phyloP scores from a whole-genome alignment of 2,113 vertebrate genomes.

The Clarias magur region DNA sequence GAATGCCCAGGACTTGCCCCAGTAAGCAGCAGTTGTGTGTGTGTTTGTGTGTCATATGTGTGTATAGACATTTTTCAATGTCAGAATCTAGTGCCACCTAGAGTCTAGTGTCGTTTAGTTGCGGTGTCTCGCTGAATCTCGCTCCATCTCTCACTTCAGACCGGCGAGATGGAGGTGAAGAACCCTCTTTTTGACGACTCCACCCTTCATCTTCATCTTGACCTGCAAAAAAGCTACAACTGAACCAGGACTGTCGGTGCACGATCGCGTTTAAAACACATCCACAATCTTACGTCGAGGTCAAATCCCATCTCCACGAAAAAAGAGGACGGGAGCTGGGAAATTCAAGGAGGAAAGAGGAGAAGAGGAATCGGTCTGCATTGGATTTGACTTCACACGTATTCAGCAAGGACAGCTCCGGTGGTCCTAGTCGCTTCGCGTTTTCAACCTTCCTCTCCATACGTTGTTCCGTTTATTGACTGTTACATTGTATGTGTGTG shows the following conservation, averaged over 20 bases:
- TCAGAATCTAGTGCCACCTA: constrained; percentile 20
- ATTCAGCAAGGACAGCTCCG: not conserved
- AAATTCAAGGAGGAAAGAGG: not conserved
- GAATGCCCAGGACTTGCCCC: constrained; percentile 95
- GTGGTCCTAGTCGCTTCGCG: constrained; percentile 15
- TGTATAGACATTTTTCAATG: not conserved
- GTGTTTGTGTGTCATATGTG: constrained; percentile 20
- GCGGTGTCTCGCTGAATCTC: not conserved
- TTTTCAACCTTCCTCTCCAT: not conserved
- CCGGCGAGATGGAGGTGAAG: constrained; percentile 95
- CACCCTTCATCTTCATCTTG: constrained; percentile 79
- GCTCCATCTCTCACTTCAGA: constrained; percentile 68
- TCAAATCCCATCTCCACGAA: constrained; percentile 18
- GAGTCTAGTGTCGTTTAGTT: constrained; percentile 4
- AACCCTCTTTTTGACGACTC: constrained; percentile 91
- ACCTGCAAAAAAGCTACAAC: constrained; percentile 70
- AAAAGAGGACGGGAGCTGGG: constrained; percentile 18
- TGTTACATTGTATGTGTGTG: constrained; percentile 28
- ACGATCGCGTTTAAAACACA: not conserved
- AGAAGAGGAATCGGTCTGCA: not conserved
- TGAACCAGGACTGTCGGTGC: constrained; percentile 51
- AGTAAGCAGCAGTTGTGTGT: constrained; percentile 67
- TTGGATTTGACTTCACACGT: not conserved
- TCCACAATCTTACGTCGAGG: not conserved
- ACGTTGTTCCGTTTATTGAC: constrained; percentile 22